phyloP scores from a whole-genome alignment of 1,140 invertebrate genomes.

The Pomacea maculata region DNA sequence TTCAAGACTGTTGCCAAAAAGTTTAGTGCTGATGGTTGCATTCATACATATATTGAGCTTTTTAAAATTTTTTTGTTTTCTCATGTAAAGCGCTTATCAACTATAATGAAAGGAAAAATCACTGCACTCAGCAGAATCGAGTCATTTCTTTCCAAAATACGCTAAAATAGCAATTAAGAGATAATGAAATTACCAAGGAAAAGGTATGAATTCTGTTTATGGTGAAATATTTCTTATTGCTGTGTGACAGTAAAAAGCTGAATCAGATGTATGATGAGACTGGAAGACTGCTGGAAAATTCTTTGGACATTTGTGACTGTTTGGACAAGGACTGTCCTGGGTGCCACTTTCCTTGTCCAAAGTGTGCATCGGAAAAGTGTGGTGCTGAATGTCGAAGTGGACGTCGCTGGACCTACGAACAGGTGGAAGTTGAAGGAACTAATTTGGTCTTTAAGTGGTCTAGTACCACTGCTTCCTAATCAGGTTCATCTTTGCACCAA shows the following conservation, averaged over 20 bases:
- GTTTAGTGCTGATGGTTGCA: too few species aligned
- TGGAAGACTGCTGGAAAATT: conserved; percentile 66
- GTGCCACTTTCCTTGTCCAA: conserved; percentile 82
- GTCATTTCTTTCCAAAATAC: too few species aligned
- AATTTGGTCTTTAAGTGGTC: conserved; percentile 42
- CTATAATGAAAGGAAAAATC: too few species aligned
- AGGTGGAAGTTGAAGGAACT: conserved; percentile 61
- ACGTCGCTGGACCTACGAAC: conserved; percentile 58
- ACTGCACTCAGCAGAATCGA: too few species aligned
- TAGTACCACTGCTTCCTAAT: too few species aligned
- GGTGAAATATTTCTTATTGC: conserved; percentile 1
- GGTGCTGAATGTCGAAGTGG: conserved; percentile 71
- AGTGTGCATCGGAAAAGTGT: conserved; percentile 75
- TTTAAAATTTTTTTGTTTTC: too few species aligned
- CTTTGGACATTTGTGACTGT: conserved; percentile 82
- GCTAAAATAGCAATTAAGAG: not conserved
- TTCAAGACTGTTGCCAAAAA: too few species aligned
- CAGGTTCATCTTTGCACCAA: too few species aligned
- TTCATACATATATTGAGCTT: too few species aligned
- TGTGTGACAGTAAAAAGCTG: conserved; percentile 45
- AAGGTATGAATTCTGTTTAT: not conserved
- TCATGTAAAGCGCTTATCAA: too few species aligned
- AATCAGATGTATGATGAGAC: conserved; percentile 65
- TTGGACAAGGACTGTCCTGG: conserved; percentile 76
- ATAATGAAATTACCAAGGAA: too few species aligned